Percentiles rank a stretch among this genome's conserved stretches.
phyloP scores from a whole-genome alignment of 2,113 vertebrate genomes.

The Hemiscyllium ocellatum region DNA sequence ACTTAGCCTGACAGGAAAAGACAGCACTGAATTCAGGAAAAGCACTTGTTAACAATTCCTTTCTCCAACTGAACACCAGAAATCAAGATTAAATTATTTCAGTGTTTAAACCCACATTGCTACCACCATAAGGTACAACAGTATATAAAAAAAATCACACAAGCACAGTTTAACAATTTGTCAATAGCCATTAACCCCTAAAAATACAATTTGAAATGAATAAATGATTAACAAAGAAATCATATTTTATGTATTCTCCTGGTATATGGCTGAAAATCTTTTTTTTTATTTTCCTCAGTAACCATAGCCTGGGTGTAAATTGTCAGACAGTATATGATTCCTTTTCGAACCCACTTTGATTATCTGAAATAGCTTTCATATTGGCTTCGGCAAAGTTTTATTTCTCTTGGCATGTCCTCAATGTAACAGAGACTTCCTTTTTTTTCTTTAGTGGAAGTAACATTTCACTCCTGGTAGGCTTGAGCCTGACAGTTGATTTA shows the following conservation, averaged over 20 bases:
- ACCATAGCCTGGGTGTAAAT: background rate
- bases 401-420: conserved; percentile 77
- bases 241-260: background rate
- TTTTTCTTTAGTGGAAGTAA: conserved; percentile 75
- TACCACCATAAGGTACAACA: background rate
- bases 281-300: background rate
- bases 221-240: background rate
- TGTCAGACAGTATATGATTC: conserved; percentile 57
- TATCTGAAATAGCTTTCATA: conserved; percentile 81
- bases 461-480: conserved; percentile 71
- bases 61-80: background rate
- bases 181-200: background rate
- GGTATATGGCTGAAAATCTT: background rate
- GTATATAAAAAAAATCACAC: background rate
- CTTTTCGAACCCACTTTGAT: conserved; percentile 56
- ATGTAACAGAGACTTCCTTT: conserved; percentile 73
- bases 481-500: conserved; percentile 70
- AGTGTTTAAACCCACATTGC: too few species aligned
- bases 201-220: background rate
- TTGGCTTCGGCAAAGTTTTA: conserved; percentile 75
- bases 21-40: background rate
- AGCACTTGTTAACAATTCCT: background rate
- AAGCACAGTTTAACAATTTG: background rate
- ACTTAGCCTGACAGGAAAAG: background rate
- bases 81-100: background rate